Evolutionary conservation across 2,113 vertebrate species (phyloP).

Genomic region (Guaruba guarouba): DNA sequence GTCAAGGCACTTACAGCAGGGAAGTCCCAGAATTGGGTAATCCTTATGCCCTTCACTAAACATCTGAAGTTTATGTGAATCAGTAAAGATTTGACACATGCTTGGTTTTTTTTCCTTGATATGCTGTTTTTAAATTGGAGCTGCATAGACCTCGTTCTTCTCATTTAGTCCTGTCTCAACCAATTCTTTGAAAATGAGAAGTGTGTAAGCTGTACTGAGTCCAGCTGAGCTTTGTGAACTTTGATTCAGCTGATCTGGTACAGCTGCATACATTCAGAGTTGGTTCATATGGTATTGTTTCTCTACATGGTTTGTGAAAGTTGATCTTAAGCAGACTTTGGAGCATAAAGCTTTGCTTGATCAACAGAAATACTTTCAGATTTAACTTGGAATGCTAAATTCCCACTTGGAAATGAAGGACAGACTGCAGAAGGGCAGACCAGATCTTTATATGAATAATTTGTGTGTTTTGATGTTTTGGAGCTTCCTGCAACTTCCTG

Average conservation of each 20-base stretch:
- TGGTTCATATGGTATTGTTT: background rate
- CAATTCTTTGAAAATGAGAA: background rate
- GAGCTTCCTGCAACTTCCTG: background rate
- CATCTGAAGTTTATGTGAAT: background rate
- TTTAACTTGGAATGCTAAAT: background rate
- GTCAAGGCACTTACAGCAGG: background rate
- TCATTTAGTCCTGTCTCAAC: fast-evolving
- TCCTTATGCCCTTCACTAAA: background rate
- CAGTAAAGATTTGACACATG: background rate
- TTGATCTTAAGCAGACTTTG: background rate
- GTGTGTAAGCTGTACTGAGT: background rate
- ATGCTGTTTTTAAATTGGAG: background rate
- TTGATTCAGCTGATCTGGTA: background rate
- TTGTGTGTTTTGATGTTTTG: background rate
- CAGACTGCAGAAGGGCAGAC: background rate
- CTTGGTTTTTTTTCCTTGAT: background rate
- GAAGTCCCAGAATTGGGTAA: background rate
- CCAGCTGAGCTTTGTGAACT: background rate
- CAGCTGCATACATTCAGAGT: background rate
- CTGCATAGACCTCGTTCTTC: background rate
- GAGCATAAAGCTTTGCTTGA: background rate
- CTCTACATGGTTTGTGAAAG: background rate
- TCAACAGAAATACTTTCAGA: background rate
- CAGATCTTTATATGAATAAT: background rate
- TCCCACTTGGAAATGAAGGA: background rate